Percentiles rank a stretch among this genome's conserved stretches.
Conservation (phyloP, 2,797 vertebrate species). For the Peromyscus eremicus region DNA sequence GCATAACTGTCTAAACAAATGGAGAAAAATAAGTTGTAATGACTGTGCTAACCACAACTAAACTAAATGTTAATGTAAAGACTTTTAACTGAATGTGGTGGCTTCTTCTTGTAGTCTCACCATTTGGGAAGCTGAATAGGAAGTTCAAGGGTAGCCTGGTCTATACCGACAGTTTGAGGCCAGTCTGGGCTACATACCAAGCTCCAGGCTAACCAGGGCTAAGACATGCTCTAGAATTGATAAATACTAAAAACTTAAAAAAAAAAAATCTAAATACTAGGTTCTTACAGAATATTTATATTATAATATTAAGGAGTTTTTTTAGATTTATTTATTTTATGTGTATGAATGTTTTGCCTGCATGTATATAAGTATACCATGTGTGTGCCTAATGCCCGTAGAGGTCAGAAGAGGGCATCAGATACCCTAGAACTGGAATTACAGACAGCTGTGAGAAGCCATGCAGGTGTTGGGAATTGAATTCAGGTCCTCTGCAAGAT, state of each 20-base stretch:
- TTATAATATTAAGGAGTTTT: not conserved
- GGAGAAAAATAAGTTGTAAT: not conserved
- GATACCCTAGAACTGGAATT: not conserved
- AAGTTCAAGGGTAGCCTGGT: not conserved
- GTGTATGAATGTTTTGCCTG: not conserved
- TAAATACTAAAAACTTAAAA: not conserved
- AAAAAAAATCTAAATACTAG: constrained; percentile 21
- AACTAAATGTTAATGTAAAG: constrained; percentile 49
- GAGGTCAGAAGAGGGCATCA: not conserved
- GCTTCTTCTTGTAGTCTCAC: not conserved
- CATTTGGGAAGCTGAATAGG: not conserved
- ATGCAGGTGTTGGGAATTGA: not conserved
- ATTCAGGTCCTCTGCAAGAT: not conserved
- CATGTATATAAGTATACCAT: not conserved
- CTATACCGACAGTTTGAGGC: not conserved
- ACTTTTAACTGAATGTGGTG: not conserved
- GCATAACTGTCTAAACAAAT: constrained; percentile 15
- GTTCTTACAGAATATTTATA: constrained; percentile 21
- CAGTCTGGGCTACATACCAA: not conserved
- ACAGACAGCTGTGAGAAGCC: not conserved
- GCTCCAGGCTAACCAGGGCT: not conserved
- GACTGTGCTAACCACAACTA: constrained; percentile 29
- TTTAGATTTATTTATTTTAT: not conserved
- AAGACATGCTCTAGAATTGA: not conserved
- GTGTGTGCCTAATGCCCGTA: not conserved